A percentile compares a stretch with the other conserved stretches of the same genome.
phyloP scores from a whole-genome alignment of 2,113 vertebrate species.

The Lasiurus cinereus region DNA sequence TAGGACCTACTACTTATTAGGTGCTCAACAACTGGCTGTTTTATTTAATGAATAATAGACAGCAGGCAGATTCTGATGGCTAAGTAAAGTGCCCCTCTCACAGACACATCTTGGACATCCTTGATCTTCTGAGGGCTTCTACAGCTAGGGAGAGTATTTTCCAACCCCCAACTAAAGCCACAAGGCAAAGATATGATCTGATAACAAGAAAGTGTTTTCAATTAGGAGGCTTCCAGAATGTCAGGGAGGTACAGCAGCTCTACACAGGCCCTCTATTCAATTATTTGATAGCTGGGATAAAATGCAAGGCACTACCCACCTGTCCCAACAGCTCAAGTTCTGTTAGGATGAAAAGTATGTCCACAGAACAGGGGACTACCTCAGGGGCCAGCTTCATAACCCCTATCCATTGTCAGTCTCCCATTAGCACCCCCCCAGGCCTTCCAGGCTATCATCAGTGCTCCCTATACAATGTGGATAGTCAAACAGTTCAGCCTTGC shows the following conservation, averaged over 20 bases:
- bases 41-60: neutral
- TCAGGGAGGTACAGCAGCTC: neutral
- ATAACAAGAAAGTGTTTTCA: neutral
- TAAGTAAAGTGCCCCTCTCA: neutral
- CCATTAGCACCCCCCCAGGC: too few relatives aligned
- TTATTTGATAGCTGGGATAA: neutral
- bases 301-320: neutral
- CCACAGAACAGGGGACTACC: neutral
- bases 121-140: neutral
- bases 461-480: accelerated
- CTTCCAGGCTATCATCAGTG: neutral
- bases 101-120: neutral
- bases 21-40: neutral
- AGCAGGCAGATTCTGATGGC: accelerated
- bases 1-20: neutral
- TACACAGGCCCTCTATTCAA: neutral
- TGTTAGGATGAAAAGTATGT: neutral
- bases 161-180: neutral
- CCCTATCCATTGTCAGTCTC: neutral
- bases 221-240: neutral
- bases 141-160: neutral
- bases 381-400: neutral
- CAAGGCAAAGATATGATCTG: neutral
- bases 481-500: neutral
- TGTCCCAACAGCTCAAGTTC: neutral